Percentiles rank a stretch among this genome's conserved stretches.
Evolutionary conservation across 2,888 invertebrate genomes (phyloP).

Genomic region (Euzophera pinguis): DNA sequence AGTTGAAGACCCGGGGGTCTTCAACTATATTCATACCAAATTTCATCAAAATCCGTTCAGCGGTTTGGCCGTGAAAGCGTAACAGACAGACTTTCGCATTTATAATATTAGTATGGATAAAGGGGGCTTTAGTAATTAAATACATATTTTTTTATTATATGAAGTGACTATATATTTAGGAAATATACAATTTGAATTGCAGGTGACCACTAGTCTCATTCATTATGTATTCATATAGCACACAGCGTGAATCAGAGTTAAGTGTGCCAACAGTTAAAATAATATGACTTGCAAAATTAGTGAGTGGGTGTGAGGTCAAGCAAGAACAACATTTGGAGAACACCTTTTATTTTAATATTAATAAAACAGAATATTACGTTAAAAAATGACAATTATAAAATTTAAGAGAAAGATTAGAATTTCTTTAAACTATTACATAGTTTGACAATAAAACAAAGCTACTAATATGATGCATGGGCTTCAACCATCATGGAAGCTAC

Average conservation of each 20-base stretch:
- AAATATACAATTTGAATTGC: not conserved
- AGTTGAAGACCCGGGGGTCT: no score
- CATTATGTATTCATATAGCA: constrained; percentile 15
- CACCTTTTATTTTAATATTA: constrained; percentile 73
- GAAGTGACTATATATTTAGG: no score
- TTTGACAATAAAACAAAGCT: constrained; percentile 28
- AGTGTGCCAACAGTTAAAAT: constrained; percentile 56
- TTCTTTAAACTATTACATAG: constrained; percentile 47
- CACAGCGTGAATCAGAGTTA: constrained; percentile 28
- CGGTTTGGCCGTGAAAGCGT: no score
- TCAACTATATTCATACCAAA: no score
- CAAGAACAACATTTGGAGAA: constrained; percentile 62
- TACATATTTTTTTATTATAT: no score
- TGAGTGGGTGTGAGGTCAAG: constrained; percentile 45
- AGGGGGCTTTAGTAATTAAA: no score
- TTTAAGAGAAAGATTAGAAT: constrained; percentile 55
- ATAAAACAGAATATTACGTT: constrained; percentile 76
- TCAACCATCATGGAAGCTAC: constrained; percentile 28
- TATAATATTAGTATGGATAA: no score
- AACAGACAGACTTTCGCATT: no score
- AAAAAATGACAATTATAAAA: constrained; percentile 54
- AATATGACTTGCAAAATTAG: constrained; percentile 59
- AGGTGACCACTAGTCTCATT: constrained; percentile 18
- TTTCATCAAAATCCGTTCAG: no score
- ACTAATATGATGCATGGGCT: constrained; percentile 13